phyloP scores from a whole-genome alignment of 2,113 vertebrate genomes.

The Brachypteracias leptosomus region DNA sequence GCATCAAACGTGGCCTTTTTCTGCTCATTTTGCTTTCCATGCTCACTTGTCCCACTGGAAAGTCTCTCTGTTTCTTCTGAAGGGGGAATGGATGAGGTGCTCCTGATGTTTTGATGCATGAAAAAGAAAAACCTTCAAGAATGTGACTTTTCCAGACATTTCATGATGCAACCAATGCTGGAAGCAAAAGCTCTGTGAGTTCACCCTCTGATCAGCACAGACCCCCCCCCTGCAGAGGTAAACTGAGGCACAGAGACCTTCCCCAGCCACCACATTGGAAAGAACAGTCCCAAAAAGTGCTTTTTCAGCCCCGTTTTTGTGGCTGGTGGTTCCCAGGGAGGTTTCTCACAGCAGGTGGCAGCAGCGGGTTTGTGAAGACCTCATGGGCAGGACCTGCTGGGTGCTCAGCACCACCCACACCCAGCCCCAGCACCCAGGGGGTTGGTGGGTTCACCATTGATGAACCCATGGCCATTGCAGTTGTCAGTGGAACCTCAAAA shows the following conservation, averaged over 20 bases:
- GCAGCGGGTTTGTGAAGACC: not conserved
- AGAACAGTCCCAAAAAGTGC: rapidly evolving
- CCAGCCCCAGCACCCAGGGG: rapidly evolving
- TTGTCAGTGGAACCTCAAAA: not conserved
- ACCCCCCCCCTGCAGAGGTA: rapidly evolving
- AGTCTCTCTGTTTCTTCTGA: not conserved
- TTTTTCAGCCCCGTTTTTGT: not conserved
- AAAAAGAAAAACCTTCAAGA: not conserved
- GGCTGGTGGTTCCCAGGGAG: not conserved
- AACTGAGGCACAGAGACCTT: not conserved
- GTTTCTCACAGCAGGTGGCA: conserved; percentile 47
- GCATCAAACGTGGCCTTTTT: not conserved
- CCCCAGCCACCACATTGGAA: rapidly evolving
- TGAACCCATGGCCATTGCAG: rapidly evolving
- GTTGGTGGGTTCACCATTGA: rapidly evolving
- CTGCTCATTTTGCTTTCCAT: not conserved
- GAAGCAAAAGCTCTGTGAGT: not conserved
- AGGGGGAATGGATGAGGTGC: rapidly evolving
- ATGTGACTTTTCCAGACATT: no score
- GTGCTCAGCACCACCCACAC: not conserved
- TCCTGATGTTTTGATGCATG: rapidly evolving
- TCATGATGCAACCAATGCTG: rapidly evolving
- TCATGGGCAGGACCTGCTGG: rapidly evolving
- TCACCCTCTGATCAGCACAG: rapidly evolving
- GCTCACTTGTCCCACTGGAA: not conserved